Conservation (phyloP, 1,140 invertebrate genomes). For the Lamellibrachia luymesi region DNA sequence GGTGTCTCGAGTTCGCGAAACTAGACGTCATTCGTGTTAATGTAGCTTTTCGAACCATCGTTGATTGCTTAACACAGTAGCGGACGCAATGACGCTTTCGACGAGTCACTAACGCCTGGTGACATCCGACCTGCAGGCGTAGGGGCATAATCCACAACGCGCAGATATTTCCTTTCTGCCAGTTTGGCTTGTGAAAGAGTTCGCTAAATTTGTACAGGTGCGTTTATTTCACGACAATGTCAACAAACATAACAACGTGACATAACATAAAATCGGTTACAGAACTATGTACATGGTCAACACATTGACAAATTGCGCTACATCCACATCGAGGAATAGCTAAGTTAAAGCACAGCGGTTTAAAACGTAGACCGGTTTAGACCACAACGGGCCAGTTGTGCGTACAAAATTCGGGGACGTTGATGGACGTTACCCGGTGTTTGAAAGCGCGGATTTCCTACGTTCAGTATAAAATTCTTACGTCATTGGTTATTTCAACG, state of each 20-base stretch:
- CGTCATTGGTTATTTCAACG: background rate
- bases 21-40: no score
- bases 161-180: no score
- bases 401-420: background rate
- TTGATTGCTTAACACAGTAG: no score
- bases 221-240: background rate
- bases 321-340: background rate
- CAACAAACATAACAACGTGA: background rate
- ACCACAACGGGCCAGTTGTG: background rate
- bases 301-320: background rate
- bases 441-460: background rate
- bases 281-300: background rate
- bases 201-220: background rate
- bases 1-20: no score
- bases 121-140: no score
- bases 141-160: no score
- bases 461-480: background rate
- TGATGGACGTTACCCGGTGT: background rate
- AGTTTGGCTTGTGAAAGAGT: background rate
- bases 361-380: background rate
- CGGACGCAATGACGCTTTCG: no score
- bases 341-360: background rate
- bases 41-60: no score
- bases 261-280: background rate
- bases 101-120: no score